phyloP scores from a whole-genome alignment of 1,140 invertebrate species.

The Microplitis mediator region DNA sequence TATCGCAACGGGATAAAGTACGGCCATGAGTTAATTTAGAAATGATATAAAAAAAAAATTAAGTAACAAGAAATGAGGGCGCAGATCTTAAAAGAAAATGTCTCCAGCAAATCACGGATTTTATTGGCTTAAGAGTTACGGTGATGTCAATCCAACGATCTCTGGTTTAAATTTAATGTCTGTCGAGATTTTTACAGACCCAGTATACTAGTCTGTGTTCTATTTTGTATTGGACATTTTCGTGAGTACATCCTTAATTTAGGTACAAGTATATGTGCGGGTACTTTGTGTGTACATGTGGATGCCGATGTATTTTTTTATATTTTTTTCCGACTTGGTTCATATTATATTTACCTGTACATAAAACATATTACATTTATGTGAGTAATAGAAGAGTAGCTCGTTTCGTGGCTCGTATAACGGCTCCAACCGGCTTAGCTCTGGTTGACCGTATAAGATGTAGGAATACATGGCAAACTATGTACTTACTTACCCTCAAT shows the following conservation, averaged over 20 bases:
- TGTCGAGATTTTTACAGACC: neutral
- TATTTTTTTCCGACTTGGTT: too few species aligned
- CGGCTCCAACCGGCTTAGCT: slow-evolving; percentile 22
- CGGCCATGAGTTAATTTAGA: too few species aligned
- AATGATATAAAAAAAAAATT: too few species aligned
- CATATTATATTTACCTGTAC: slow-evolving; percentile 9
- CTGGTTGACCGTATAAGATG: slow-evolving; percentile 22
- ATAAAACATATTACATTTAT: slow-evolving; percentile 2
- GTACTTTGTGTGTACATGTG: neutral
- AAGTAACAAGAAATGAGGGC: neutral
- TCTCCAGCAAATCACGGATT: neutral
- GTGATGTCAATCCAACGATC: neutral
- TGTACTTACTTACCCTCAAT: slow-evolving; percentile 23
- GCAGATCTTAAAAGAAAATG: neutral
- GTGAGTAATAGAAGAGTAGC: neutral
- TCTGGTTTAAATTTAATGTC: neutral
- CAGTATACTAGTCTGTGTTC: neutral
- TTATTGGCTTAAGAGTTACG: neutral
- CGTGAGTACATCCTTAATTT: neutral
- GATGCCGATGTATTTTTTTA: too few species aligned
- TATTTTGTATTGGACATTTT: neutral
- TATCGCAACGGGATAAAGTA: too few species aligned
- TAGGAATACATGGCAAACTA: slow-evolving; percentile 14
- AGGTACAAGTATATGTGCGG: neutral
- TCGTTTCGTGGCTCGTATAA: slow-evolving; percentile 36